phyloP scores from a whole-genome alignment of 1,140 invertebrate genomes.

The Drosophila bocki region DNA sequence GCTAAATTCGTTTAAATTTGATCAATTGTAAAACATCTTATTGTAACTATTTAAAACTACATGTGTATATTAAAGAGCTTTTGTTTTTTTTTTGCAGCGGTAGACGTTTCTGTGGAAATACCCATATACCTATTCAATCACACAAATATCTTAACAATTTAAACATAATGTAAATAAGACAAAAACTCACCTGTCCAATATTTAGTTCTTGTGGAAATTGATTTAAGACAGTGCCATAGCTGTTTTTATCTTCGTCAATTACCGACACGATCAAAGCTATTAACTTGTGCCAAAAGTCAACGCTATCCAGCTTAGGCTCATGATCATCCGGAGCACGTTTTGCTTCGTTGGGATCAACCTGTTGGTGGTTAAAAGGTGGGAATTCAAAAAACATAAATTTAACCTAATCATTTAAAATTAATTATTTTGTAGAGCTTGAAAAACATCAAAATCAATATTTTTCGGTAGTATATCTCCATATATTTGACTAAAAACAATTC shows the following conservation, averaged over 20 bases:
- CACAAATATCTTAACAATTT: background rate
- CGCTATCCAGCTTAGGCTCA: conserved; percentile 94
- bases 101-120: too few relatives aligned
- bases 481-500: too few relatives aligned
- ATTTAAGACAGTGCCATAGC: conserved; percentile 99
- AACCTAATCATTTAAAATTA: too few relatives aligned
- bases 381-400: background rate
- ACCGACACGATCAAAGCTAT: conserved; percentile 99
- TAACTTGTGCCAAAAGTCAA: conserved; percentile 99
- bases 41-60: too few relatives aligned
- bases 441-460: too few relatives aligned
- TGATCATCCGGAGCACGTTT: conserved; percentile 95
- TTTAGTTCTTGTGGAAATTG: conserved; percentile 97
- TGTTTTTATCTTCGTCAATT: conserved; percentile 99
- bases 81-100: too few relatives aligned
- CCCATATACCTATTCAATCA: background rate
- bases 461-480: too few relatives aligned
- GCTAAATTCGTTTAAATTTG: too few relatives aligned
- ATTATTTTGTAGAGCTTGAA: too few relatives aligned
- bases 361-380: background rate
- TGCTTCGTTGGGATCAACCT: conserved; percentile 94
- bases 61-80: too few relatives aligned
- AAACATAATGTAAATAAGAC: background rate
- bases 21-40: too few relatives aligned
- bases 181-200: conserved; percentile 90